A percentile compares a stretch with the other conserved stretches of the same genome.
Conservation (phyloP, 2,888 invertebrate species). For the Cephus rjabovi region DNA sequence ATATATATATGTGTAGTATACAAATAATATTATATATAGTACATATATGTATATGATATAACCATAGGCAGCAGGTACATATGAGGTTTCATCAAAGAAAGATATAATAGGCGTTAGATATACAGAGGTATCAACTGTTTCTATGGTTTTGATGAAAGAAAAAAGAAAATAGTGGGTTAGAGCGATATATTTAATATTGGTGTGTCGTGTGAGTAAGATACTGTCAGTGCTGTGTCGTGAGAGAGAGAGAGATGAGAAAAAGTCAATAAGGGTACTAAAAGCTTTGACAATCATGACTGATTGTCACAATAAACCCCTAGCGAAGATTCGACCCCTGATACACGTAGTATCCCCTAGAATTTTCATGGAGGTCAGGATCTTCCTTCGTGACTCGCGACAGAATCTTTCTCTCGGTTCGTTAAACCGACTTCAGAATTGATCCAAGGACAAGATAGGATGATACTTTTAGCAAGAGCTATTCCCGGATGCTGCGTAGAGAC, state of each 20-base stretch:
- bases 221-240: slow-evolving; percentile 34
- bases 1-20: neutral
- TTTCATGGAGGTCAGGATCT: neutral
- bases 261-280: neutral
- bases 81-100: neutral
- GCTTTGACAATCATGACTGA: neutral
- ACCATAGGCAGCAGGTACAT: neutral
- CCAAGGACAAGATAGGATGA: neutral
- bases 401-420: slow-evolving; percentile 22
- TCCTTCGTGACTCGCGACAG: neutral
- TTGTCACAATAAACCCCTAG: neutral
- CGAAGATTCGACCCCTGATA: neutral
- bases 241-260: neutral
- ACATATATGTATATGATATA: neutral
- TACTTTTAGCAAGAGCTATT: neutral
- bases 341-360: neutral
- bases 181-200: slow-evolving; percentile 33
- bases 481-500: neutral
- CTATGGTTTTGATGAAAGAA: slow-evolving; percentile 19
- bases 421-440: slow-evolving; percentile 14
- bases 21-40: neutral
- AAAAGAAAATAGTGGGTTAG: slow-evolving; percentile 25
- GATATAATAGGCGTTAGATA: neutral
- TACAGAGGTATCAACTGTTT: neutral
- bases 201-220: slow-evolving; percentile 38